Evolutionary conservation across 2,888 invertebrate genomes (phyloP).

Genomic region (Epirrhoe tristata): DNA sequence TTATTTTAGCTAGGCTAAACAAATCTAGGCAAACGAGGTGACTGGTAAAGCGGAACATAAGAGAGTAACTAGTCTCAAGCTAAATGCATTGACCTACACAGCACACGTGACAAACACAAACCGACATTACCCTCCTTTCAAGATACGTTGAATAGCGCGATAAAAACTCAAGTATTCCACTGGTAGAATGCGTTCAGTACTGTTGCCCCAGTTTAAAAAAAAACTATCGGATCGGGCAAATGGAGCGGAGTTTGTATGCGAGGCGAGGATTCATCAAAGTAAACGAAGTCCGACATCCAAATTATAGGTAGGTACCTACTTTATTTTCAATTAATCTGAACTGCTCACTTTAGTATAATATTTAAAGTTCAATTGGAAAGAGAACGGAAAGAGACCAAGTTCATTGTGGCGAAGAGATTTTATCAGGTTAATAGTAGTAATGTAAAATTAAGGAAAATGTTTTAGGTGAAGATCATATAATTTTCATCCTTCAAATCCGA

Average conservation of each 20-base stretch:
- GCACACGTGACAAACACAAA: constrained; percentile 29
- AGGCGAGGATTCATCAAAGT: constrained; percentile 12
- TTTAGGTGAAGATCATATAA: not conserved
- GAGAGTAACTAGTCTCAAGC: not conserved
- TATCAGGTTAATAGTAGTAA: no score
- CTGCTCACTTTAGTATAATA: not conserved
- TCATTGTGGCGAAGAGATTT: no score
- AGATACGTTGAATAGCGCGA: constrained; percentile 19
- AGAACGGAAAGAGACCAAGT: no score
- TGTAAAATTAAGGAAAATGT: no score
- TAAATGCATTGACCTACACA: constrained; percentile 20
- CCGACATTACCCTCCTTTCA: constrained; percentile 33
- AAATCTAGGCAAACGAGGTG: not conserved
- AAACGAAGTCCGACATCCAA: constrained; percentile 2
- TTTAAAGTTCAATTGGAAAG: no score
- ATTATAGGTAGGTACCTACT: not conserved
- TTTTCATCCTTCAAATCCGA: not conserved
- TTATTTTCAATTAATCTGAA: not conserved
- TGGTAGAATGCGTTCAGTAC: constrained; percentile 24
- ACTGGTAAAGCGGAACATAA: constrained; percentile 5
- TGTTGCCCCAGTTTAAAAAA: constrained; percentile 25
- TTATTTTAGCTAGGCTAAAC: not conserved
- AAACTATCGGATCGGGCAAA: constrained; percentile 28
- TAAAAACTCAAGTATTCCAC: constrained; percentile 26
- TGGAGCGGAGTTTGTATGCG: constrained; percentile 16